Conservation (phyloP, 2,888 invertebrate genomes). For the Listrodromus nycthemerus region DNA sequence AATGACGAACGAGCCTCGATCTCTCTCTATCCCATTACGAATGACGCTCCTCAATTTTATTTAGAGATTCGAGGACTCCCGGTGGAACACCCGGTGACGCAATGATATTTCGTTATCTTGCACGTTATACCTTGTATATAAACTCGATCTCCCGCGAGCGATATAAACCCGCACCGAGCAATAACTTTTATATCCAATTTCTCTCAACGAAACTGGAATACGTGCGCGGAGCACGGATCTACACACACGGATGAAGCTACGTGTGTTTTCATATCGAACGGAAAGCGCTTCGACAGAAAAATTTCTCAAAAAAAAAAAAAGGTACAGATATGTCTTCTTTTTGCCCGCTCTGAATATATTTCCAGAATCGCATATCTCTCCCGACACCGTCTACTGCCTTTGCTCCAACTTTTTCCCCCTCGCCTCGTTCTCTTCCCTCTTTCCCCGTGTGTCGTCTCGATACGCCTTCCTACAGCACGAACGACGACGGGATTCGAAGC, state of each 20-base stretch:
- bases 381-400: conserved; percentile 50
- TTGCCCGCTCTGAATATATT: conserved; percentile 62
- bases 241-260: background rate
- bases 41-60: conserved; percentile 10
- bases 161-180: conserved; percentile 61
- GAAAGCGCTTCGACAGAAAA: conserved; percentile 42
- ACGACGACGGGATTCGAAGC: conserved; percentile 68
- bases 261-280: conserved; percentile 44
- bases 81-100: conserved; percentile 52
- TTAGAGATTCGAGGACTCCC: too few species aligned
- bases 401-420: background rate
- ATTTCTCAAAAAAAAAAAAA: conserved; percentile 40
- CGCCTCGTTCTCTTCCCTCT: conserved; percentile 10
- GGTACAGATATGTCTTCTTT: conserved; percentile 70
- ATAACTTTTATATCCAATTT: conserved; percentile 64
- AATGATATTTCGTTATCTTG: conserved; percentile 65
- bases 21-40: conserved; percentile 29
- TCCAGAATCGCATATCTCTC: conserved; percentile 56
- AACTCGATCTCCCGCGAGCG: conserved; percentile 35
- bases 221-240: background rate
- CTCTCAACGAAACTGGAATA: conserved; percentile 53
- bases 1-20: conserved; percentile 27
- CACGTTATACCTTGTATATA: conserved; percentile 1
- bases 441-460: conserved; percentile 13
- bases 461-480: conserved; percentile 65